These are phyloP conservation scores for Eueides isabella DNA, from an alignment of 1,140 invertebrate species.

Conservation along the genomic window DNA sequence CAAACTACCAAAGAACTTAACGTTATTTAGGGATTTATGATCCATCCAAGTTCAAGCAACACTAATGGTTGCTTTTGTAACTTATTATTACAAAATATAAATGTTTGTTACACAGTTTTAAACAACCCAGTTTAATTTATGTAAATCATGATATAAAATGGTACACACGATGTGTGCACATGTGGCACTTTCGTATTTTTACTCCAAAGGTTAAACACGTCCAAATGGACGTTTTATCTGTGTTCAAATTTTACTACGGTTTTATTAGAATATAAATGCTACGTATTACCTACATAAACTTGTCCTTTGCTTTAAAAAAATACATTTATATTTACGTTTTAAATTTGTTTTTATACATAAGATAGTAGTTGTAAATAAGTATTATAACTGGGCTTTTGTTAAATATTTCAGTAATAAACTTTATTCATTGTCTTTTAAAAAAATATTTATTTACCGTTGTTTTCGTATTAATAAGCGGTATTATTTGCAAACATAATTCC, in stretches of 20 bases:
- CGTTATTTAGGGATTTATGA: too few relatives aligned
- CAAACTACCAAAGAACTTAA: too few relatives aligned
- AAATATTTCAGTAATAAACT: too few relatives aligned
- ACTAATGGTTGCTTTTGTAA: too few relatives aligned
- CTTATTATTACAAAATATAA: too few relatives aligned
- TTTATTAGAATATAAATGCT: background rate
- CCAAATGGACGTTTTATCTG: background rate
- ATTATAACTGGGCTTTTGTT: too few relatives aligned
- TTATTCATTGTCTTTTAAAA: too few relatives aligned
- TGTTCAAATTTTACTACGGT: background rate
- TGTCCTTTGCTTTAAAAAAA: background rate
- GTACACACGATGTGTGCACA: background rate
- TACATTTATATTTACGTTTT: background rate
- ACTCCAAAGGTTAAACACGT: background rate
- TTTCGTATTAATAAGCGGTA: too few relatives aligned
- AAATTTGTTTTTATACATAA: background rate
- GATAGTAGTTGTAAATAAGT: background rate
- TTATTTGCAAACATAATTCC: background rate
- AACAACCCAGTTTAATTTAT: background rate
- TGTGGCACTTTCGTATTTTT: background rate
- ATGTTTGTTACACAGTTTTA: background rate
- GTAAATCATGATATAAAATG: background rate
- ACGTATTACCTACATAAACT: background rate
- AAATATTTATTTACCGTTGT: background rate
- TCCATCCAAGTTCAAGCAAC: too few relatives aligned